phyloP scores from a whole-genome alignment of 2,797 vertebrate genomes.

The Macroramphosus scolopax region DNA sequence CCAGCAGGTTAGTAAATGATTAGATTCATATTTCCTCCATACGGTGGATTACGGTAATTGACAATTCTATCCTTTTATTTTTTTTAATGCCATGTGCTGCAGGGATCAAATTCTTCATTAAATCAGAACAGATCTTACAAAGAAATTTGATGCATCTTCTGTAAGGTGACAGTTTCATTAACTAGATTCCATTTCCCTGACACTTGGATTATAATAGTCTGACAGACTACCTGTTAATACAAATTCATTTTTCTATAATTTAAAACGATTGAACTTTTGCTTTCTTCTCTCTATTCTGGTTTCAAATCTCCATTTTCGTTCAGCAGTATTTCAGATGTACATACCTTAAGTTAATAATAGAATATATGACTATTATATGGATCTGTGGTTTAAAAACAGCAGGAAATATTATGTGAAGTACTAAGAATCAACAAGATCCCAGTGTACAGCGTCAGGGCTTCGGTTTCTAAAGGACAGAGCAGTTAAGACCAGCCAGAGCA shows the following conservation, averaged over 20 bases:
- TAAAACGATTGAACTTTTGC: too few relatives aligned
- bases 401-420: too few relatives aligned
- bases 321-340: too few relatives aligned
- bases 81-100: constrained; percentile 33
- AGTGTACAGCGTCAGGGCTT: constrained; percentile 9
- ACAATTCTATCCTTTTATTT: constrained; percentile 48
- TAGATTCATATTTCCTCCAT: constrained; percentile 38
- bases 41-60: constrained; percentile 46
- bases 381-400: too few relatives aligned
- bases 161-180: constrained; percentile 55
- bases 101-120: constrained; percentile 49
- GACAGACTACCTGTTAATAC: constrained; percentile 13
- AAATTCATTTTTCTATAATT: neutral
- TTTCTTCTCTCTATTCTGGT: too few relatives aligned
- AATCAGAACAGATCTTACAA: constrained; percentile 39
- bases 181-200: constrained; percentile 27
- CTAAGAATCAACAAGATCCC: too few relatives aligned
- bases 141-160: constrained; percentile 52
- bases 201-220: constrained; percentile 36
- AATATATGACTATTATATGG: too few relatives aligned
- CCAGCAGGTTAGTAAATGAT: constrained; percentile 36
- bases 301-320: too few relatives aligned
- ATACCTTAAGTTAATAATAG: too few relatives aligned
- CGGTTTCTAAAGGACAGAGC: constrained; percentile 12
- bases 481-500: constrained; percentile 17